Percentiles rank a stretch among this genome's conserved stretches.
These are phyloP conservation scores for Batillaria attramentaria DNA, from an alignment of 1,140 invertebrate genomes.

Conservation along the genomic window DNA sequence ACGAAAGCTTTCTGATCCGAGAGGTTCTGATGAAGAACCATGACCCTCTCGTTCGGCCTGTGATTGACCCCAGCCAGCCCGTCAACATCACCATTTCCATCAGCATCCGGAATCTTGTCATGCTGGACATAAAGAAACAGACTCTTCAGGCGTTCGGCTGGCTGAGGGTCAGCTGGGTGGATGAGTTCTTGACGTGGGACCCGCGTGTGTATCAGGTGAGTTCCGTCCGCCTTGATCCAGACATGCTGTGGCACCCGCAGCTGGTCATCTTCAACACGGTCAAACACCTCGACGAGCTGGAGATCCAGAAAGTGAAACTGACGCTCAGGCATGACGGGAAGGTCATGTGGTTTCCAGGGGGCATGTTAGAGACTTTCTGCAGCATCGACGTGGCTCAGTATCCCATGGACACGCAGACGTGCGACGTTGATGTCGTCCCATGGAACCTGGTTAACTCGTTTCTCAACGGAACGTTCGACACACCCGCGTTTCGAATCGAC, in stretches of 20 bases:
- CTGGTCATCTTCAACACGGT: background rate
- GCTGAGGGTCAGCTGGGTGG: background rate
- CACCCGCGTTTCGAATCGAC: background rate
- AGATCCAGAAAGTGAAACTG: background rate
- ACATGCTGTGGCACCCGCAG: background rate
- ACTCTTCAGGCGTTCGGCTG: background rate
- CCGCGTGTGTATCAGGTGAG: no score
- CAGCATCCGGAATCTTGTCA: background rate
- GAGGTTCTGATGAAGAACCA: slow-evolving; percentile 50
- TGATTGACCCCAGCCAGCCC: background rate
- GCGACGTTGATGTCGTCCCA: slow-evolving; percentile 96
- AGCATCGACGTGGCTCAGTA: slow-evolving; percentile 77
- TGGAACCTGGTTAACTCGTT: slow-evolving; percentile 83
- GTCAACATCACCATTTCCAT: background rate
- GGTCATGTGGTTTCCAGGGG: background rate
- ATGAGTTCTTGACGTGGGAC: background rate
- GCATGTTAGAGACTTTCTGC: slow-evolving; percentile 80
- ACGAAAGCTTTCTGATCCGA: background rate
- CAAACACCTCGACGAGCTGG: background rate
- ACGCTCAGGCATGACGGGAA: background rate
- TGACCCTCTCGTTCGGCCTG: slow-evolving; percentile 1
- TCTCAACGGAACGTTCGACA: background rate
- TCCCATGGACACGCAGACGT: slow-evolving; percentile 92
- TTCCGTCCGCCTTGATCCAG: background rate
- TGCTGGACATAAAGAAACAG: background rate